A percentile compares a stretch with the other conserved stretches of the same genome.
These are phyloP conservation scores for Polydrusus tereticollis DNA, from an alignment of 2,888 invertebrate species.

Conservation along the genomic window DNA sequence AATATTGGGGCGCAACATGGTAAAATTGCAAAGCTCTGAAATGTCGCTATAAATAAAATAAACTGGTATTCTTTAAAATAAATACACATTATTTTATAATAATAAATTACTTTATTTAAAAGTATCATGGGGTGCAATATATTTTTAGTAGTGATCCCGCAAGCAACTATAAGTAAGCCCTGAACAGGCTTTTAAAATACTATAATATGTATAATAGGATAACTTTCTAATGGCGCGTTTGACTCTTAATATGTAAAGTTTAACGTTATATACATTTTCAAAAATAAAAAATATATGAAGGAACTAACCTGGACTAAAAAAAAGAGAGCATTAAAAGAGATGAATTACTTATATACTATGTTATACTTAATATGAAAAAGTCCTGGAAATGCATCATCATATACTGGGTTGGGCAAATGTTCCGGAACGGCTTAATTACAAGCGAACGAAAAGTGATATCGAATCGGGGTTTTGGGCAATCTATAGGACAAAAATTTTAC, in stretches of 20 bases:
- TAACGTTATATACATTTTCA: not conserved
- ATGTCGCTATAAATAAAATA: no score
- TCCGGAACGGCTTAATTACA: no score
- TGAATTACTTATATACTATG: not conserved
- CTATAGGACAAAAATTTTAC: no score
- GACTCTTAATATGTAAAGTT: not conserved
- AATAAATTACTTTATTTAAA: slow-evolving; percentile 17
- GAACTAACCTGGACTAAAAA: not conserved
- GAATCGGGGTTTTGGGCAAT: no score
- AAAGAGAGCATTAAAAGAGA: not conserved
- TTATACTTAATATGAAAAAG: not conserved
- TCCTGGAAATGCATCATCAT: not conserved
- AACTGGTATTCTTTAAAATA: no score
- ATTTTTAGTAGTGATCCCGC: slow-evolving; percentile 10
- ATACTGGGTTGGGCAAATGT: no score
- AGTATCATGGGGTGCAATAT: slow-evolving; percentile 2
- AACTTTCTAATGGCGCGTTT: slow-evolving; percentile 10
- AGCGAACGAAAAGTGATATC: no score
- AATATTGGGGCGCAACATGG: no score
- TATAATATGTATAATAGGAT: slow-evolving; percentile 6
- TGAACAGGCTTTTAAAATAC: not conserved
- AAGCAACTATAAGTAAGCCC: slow-evolving; percentile 3
- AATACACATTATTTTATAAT: not conserved
- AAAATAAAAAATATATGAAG: not conserved
- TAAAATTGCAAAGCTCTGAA: no score